A percentile compares a stretch with the other conserved stretches of the same genome.
These are phyloP conservation scores for Catharus minimus DNA, from an alignment of 2,113 vertebrate genomes.

Conservation along the genomic window DNA sequence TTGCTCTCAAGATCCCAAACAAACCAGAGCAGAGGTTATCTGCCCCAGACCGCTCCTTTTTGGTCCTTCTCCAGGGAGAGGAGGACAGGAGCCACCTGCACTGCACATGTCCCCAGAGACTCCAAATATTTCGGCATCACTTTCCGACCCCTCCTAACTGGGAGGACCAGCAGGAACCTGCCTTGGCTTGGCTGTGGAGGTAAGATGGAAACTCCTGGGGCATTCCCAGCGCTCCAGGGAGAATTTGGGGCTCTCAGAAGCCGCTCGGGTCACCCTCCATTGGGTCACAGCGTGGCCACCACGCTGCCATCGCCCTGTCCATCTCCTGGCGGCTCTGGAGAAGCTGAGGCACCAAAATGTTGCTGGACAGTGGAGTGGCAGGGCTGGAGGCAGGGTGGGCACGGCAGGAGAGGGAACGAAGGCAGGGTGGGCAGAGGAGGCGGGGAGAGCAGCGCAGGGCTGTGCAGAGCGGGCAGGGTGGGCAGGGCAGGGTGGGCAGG, in stretches of 20 bases:
- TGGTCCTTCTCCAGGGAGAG: neutral
- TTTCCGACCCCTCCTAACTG: neutral
- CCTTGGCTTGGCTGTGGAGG: neutral
- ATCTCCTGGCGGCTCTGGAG: neutral
- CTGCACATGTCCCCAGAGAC: neutral
- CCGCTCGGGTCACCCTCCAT: neutral
- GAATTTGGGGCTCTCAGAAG: neutral
- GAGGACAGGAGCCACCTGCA: neutral
- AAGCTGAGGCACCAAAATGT: neutral
- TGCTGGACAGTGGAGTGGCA: neutral
- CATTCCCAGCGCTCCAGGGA: accelerated
- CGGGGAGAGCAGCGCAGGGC: accelerated
- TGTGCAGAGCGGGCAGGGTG: too few species aligned
- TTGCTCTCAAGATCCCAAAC: conserved; percentile 13
- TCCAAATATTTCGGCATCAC: neutral
- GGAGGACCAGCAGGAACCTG: neutral
- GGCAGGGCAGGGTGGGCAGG: too few species aligned
- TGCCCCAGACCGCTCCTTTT: neutral
- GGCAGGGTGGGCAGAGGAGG: neutral
- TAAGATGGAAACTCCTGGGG: neutral
- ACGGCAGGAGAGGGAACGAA: accelerated
- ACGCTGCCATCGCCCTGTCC: neutral
- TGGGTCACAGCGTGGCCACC: neutral
- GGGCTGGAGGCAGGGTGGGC: neutral
- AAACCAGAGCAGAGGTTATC: conserved; percentile 6